Conservation (phyloP, 2,113 vertebrate species). For the Uria aalge region DNA sequence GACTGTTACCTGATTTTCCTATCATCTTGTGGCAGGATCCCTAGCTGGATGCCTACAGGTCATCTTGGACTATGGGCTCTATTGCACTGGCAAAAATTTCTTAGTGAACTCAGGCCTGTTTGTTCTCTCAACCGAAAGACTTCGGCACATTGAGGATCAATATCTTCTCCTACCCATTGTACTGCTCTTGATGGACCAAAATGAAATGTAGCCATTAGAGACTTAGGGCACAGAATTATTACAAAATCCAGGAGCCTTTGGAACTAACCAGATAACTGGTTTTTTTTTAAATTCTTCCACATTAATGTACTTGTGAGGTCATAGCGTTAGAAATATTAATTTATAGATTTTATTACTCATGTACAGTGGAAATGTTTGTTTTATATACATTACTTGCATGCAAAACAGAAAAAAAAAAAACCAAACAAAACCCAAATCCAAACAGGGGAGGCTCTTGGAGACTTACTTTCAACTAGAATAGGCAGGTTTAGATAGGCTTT, state of each 20-base stretch:
- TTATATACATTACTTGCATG: not conserved
- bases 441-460: not conserved
- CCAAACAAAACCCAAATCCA: not conserved
- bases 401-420: not conserved
- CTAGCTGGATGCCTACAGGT: not conserved
- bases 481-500: not conserved
- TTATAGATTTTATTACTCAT: not conserved
- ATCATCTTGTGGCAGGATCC: not conserved
- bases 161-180: not conserved
- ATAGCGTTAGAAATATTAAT: not conserved
- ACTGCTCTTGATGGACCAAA: not conserved
- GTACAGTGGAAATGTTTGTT: not conserved
- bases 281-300: not conserved
- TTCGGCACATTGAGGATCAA: not conserved
- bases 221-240: not conserved
- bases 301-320: not conserved
- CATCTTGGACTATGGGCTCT: not conserved
- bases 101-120: not conserved
- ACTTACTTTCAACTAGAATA: not conserved
- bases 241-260: not conserved
- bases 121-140: not conserved
- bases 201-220: not conserved
- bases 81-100: not conserved
- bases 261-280: not conserved
- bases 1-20: not conserved